phyloP scores from a whole-genome alignment of 2,113 vertebrate species.

The Dipodomys ordii region DNA sequence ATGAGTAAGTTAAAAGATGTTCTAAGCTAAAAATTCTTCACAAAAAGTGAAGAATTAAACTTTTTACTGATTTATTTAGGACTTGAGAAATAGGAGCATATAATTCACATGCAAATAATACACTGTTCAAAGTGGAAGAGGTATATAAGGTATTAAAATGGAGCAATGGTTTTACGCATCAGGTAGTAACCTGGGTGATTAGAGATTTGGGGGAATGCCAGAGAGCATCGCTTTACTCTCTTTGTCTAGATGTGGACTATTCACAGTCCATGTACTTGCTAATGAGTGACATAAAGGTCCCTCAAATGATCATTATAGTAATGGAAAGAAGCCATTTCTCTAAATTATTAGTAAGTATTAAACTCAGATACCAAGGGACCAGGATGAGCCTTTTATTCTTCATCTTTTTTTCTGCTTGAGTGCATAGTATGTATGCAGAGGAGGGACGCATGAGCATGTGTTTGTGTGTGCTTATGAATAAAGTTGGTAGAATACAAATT shows the following conservation, averaged over 20 bases:
- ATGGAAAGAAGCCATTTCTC: not conserved
- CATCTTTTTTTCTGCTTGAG: not conserved
- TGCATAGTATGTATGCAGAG: not conserved
- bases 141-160: not conserved
- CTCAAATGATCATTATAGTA: not conserved
- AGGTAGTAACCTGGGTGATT: not conserved
- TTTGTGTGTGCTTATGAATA: not conserved
- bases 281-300: not conserved
- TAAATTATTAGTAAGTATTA: constrained; percentile 20
- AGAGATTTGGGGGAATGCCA: not conserved
- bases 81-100: not conserved
- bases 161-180: not conserved
- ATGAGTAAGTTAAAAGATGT: not conserved
- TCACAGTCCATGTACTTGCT: not conserved
- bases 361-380: not conserved
- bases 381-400: not conserved
- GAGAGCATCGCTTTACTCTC: not conserved
- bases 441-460: not conserved
- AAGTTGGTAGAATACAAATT: not conserved
- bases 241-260: not conserved
- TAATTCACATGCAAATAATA: not conserved
- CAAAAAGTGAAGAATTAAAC: constrained; percentile 18
- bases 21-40: not conserved
- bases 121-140: not conserved
- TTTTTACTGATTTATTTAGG: constrained; percentile 15